phyloP scores from a whole-genome alignment of 2,888 invertebrate species.

The Tetranychus piercei region DNA sequence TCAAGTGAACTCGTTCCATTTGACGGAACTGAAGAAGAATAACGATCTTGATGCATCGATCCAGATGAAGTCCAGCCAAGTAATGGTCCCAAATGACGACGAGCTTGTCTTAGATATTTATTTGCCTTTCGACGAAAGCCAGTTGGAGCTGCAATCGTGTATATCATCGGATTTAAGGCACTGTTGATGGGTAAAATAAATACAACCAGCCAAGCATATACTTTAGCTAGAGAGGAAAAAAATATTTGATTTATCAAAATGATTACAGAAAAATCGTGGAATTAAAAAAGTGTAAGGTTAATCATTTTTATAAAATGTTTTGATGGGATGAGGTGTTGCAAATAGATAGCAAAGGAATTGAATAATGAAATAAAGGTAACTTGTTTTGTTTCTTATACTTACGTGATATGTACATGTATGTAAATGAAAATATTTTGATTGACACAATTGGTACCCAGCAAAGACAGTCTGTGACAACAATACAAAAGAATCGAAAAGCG shows the following conservation, averaged over 20 bases:
- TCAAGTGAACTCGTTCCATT: not conserved
- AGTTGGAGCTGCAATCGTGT: constrained; percentile 46
- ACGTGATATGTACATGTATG: constrained; percentile 38
- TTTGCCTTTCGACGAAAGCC: not conserved
- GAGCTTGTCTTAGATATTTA: constrained; percentile 2
- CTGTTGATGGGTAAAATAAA: constrained; percentile 48
- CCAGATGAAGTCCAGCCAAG: not conserved
- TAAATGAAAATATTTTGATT: constrained; percentile 44
- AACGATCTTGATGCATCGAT: not conserved
- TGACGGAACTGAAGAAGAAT: not conserved
- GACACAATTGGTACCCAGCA: constrained; percentile 52
- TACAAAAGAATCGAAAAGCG: constrained; percentile 48
- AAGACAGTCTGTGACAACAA: constrained; percentile 48
- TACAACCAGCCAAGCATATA: constrained; percentile 48
- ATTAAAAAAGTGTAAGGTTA: too few species aligned
- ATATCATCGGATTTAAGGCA: constrained; percentile 45
- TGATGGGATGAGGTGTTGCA: too few species aligned
- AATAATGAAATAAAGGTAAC: not conserved
- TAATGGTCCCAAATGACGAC: not conserved
- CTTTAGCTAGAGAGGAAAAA: constrained; percentile 1
- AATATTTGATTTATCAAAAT: not conserved
- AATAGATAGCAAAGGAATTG: too few species aligned
- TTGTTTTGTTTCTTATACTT: not conserved
- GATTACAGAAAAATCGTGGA: too few species aligned
- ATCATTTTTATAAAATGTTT: too few species aligned